phyloP scores from a whole-genome alignment of 1,140 invertebrate genomes.

The Hormaphis cornu region DNA sequence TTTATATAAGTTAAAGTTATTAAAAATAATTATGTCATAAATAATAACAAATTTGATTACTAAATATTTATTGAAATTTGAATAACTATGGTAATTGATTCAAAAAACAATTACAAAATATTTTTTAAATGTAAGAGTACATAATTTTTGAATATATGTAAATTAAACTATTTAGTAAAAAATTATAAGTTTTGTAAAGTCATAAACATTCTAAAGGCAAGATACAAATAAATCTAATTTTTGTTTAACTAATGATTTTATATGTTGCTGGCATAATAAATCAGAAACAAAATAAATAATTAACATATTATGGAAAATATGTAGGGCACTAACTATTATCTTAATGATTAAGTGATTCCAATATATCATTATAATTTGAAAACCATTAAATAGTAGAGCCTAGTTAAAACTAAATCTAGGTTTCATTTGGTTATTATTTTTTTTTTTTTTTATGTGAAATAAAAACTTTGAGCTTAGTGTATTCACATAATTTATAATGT shows the following conservation, averaged over 20 bases:
- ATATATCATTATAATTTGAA: neutral
- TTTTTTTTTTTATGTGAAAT: slow-evolving; percentile 11
- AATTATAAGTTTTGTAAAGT: neutral
- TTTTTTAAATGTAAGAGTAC: too few relatives aligned
- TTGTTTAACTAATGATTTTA: neutral
- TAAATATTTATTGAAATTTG: neutral
- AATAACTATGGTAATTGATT: neutral
- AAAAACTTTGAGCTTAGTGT: slow-evolving; percentile 28
- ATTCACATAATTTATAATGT: slow-evolving; percentile 27
- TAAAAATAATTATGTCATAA: neutral
- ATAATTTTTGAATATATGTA: slow-evolving; percentile 6
- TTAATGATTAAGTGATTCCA: neutral
- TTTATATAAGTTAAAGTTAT: neutral
- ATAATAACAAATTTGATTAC: neutral
- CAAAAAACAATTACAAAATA: neutral
- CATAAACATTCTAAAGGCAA: slow-evolving; percentile 8
- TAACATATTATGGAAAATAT: neutral
- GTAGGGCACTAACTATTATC: neutral
- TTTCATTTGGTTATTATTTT: neutral
- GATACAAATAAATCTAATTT: neutral
- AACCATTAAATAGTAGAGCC: neutral
- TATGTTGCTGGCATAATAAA: slow-evolving; percentile 13
- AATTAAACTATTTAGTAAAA: neutral
- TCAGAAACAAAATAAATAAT: neutral
- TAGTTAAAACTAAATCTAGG: neutral